Percentiles rank a stretch among this genome's conserved stretches.
Conservation (phyloP, 2,113 vertebrate genomes). For the Lasiurus cinereus region DNA sequence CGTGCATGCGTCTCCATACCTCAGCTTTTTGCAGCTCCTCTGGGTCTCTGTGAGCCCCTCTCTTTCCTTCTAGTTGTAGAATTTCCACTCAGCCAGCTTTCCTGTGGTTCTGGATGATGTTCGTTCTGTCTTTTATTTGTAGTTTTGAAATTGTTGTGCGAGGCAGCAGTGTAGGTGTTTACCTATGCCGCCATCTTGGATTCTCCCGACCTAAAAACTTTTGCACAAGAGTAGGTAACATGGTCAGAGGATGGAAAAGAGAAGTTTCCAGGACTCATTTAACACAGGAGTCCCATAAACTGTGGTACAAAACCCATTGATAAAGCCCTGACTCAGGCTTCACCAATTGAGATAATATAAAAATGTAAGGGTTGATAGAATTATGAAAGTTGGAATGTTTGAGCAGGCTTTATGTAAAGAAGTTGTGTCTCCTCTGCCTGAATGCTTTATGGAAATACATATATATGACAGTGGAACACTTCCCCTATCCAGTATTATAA, state of each 20-base stretch:
- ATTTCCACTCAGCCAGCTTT: no score
- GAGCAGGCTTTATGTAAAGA: not conserved
- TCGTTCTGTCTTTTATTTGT: no score
- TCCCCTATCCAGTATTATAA: not conserved
- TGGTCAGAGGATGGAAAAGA: not conserved
- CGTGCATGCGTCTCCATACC: no score
- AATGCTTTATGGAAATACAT: not conserved
- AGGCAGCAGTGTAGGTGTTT: no score
- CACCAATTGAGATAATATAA: not conserved
- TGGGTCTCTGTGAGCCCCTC: no score
- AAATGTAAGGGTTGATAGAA: not conserved
- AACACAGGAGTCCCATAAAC: not conserved
- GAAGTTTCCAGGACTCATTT: not conserved
- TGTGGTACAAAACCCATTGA: not conserved
- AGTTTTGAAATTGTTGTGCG: no score
- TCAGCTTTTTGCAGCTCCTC: no score
- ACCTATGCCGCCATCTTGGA: no score
- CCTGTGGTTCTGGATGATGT: no score
- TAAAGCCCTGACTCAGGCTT: not conserved
- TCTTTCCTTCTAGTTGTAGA: no score
- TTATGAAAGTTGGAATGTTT: not conserved
- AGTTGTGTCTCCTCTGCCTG: not conserved
- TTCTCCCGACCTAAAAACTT: not conserved
- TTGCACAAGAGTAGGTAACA: not conserved
- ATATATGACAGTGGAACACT: not conserved